Base-by-base conservation (phyloP, 2,113 vertebrate species). In the Piprites chloris region DNA sequence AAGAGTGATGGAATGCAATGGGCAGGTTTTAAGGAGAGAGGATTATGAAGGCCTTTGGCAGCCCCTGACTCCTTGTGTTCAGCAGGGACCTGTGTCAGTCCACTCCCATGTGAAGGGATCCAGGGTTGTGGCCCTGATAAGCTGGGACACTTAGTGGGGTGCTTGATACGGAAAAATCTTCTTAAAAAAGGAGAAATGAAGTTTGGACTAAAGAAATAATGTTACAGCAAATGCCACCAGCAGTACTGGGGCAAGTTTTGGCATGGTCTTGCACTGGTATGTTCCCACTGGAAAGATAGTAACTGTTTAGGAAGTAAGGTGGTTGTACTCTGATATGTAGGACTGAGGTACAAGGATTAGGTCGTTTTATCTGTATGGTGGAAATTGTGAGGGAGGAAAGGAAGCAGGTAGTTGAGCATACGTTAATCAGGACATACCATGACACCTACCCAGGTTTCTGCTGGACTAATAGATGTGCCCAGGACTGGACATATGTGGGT, bases 71-170 rank as follows among this genome's bases (percentile, higher is more conserved):
- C 7, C 16, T 24, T 33, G 20, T 9, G 4, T 49, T 12, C 9
- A 27, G 35, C 7, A 15, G 6, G 20, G 10, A 1, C 12, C 30
- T 0, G 0, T 26, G 23, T 11, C 21, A 37, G 18, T 30, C 6
- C 5, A 2, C 32, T 74, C 14, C 14, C 10, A 6, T 27, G 56
- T 1, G 4, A 76, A 72, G 21, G 23, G 21, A 50, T n/a, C 28
- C 8, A 35, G 58, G 30, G 18, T 8, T 28, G 5, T 37, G n/a
- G 22, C 19, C 32, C 33, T 53, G n/a, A 33, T 63, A 15, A 49
- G 11, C 33, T 47, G 35, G 55, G 33, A 35, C 14, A 17, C 41
- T 9, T 32, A 6, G 16, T 50, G 17, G 32, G 21, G 44, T 42
- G 9, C 7, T 47, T 35, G 41, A 23, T 66, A 35, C 14, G 6